Base-by-base conservation (phyloP, 1,140 invertebrate species). In the Neodiprion fabricii region DNA sequence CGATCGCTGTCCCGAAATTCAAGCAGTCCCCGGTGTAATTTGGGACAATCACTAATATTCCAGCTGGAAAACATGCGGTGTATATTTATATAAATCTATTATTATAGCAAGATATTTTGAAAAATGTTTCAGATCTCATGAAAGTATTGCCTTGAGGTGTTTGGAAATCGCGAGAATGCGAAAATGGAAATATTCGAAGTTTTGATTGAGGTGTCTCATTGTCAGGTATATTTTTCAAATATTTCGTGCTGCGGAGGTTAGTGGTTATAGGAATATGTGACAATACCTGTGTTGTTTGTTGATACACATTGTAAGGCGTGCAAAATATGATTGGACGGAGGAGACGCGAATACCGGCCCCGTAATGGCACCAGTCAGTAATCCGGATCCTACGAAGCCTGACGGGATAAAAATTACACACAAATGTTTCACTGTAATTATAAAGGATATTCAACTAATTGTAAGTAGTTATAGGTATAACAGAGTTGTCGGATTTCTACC, bases 1-100 rank as follows among this genome's bases (percentile, higher is more conserved):
- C 95, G 65, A 93, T 89, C 1, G 95, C 95, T 83, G 95, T 90
- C 17, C 95, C 96, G 87, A 97, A 97, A 85, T 96, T 97, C 5
- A 97, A 85, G 79, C 95, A 87, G 81, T 97, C 96, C 0, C 96
- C 96, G 8, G 96, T 97, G 83, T 97, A 97, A 88, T 97, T 97
- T 10, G 93, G 93, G 9, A 96, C 91, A 17, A 96, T 88, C 0
- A 96, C 89, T 7, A 97, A 80, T 69, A 93, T 91, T 47, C 95
- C 95, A 76, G 88, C 94, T 94, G 70, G 61, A 89, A 72, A 47
- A 73, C 65, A 72, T 14, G 72, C 21, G 9, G 67, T 68, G 50
- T 12, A 53, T 4, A 72, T 50, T 21, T 53, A 65, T 61, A n/a
- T 68, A 9, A 69, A 76, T 70, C 40, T 23, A n/a, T 47, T 71